Evolutionary conservation across 1,140 invertebrate species (phyloP).

Genomic region (Onthophagus taurus): DNA sequence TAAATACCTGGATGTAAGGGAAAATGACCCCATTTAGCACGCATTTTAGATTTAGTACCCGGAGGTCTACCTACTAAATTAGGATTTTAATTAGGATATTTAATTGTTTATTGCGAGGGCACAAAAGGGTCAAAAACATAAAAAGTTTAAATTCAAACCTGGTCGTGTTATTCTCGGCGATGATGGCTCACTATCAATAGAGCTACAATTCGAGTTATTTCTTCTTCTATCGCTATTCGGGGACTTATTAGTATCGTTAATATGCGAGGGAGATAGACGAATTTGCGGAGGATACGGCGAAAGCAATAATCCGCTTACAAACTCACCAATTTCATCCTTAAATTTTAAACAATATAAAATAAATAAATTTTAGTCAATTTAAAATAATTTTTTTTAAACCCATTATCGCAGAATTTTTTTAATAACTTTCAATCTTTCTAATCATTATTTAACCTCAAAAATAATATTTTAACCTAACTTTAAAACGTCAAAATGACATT

Average conservation of each 20-base stretch:
- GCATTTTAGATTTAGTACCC: conserved; percentile 35
- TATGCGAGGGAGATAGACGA: conserved; percentile 35
- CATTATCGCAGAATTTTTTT: no score
- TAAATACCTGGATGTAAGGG: conserved; percentile 36
- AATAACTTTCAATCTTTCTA: no score
- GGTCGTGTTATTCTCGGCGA: conserved; percentile 36
- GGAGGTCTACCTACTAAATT: conserved; percentile 40
- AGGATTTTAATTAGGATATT: no score
- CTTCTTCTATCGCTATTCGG: conserved; percentile 29
- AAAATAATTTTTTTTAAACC: no score
- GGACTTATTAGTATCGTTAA: conserved; percentile 22
- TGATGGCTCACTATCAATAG: conserved; percentile 44
- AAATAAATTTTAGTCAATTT: neutral
- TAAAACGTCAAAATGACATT: no score
- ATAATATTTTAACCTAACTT: no score
- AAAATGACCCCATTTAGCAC: conserved; percentile 30
- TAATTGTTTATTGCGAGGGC: no score
- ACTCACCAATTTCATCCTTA: conserved; percentile 53
- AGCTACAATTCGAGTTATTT: conserved; percentile 45
- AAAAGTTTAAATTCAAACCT: conserved; percentile 19
- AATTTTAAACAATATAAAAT: neutral
- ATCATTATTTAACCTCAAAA: no score
- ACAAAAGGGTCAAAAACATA: conserved; percentile 4
- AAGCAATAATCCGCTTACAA: conserved; percentile 47
- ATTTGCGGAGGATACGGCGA: conserved; percentile 51